Percentiles rank a stretch among this genome's conserved stretches.
Conservation (phyloP, 2,113 vertebrate genomes). For the Passer domesticus region DNA sequence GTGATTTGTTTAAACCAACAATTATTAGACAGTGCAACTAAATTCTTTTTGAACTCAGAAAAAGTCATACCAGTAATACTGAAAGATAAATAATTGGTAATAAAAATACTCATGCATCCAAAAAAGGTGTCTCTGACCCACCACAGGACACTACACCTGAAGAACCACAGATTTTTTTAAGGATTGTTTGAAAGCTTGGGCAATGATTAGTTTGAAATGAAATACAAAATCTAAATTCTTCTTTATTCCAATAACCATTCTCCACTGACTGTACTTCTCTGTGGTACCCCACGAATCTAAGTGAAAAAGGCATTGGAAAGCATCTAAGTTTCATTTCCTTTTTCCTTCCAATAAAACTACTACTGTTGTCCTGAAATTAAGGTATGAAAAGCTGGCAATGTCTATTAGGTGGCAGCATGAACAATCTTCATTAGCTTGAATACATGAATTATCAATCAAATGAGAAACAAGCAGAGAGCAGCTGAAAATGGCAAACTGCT, state of each 20-base stretch:
- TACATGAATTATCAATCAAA: constrained; percentile 30
- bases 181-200: neutral
- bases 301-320: neutral
- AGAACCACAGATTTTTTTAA: neutral
- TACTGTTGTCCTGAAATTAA: neutral
- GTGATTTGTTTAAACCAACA: neutral
- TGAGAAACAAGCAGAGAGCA: neutral
- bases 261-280: neutral
- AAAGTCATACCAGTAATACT: neutral
- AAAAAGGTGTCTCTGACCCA: neutral
- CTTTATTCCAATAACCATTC: neutral
- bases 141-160: neutral
- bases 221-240: neutral
- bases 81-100: neutral
- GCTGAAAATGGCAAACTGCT: constrained; percentile 19
- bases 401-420: constrained; percentile 4
- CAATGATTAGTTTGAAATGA: neutral
- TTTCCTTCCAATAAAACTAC: neutral
- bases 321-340: neutral
- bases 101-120: neutral
- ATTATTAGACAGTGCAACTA: neutral
- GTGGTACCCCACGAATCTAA: neutral
- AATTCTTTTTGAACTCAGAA: neutral
- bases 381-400: neutral
- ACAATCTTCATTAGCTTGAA: constrained; percentile 25